Conservation (phyloP, 1,140 invertebrate genomes). For the Platyscapa corneri region DNA sequence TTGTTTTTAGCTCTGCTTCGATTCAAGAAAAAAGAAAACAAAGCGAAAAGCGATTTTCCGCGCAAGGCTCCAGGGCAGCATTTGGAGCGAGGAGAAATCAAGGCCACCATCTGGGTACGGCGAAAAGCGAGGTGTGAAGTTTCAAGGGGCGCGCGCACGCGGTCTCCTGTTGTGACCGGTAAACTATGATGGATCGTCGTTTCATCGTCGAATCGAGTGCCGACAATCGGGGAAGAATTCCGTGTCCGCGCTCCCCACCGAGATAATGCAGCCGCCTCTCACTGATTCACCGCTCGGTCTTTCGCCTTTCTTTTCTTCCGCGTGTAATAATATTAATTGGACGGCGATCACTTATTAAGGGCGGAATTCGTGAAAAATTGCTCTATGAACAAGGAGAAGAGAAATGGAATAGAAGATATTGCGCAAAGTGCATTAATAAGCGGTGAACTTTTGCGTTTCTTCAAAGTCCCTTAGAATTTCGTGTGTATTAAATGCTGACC, state of each 20-base stretch:
- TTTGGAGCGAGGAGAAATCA: neutral
- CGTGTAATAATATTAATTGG: slow-evolving; percentile 19
- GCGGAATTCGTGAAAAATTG: neutral
- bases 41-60: neutral
- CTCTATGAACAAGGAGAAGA: too few species aligned
- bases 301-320: neutral
- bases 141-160: slow-evolving; percentile 17
- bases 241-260: slow-evolving; percentile 51
- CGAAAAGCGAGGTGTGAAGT: slow-evolving; percentile 9
- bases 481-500: too few species aligned
- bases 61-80: neutral
- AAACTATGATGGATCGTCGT: slow-evolving; percentile 64
- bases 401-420: too few species aligned
- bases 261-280: slow-evolving; percentile 51
- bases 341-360: neutral
- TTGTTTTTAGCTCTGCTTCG: too few species aligned
- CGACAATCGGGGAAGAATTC: slow-evolving; percentile 56
- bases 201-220: slow-evolving; percentile 54
- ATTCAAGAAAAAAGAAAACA: neutral
- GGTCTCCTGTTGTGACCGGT: slow-evolving; percentile 55
- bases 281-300: too few species aligned
- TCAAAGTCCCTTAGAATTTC: too few species aligned
- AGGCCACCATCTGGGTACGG: neutral
- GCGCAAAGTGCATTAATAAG: too few species aligned
- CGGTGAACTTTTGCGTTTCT: too few species aligned